Conservation (phyloP, 2,113 vertebrate genomes). For the Plecotus auritus region DNA sequence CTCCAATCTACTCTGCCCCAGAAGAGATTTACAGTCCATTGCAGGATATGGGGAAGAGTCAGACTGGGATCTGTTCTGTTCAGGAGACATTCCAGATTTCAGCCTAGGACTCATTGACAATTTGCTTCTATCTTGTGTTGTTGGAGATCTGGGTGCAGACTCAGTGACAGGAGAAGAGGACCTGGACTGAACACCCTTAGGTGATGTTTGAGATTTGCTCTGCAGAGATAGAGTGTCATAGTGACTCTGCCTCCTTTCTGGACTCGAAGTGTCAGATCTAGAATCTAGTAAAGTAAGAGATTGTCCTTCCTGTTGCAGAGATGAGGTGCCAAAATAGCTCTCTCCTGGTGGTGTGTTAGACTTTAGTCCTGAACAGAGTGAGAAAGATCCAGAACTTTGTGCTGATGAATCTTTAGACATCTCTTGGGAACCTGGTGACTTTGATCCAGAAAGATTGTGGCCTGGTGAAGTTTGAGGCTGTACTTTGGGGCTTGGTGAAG, state of each 20-base stretch:
- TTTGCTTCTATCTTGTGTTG: constrained; percentile 18
- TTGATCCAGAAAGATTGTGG: constrained; percentile 42
- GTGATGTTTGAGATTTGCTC: constrained; percentile 47
- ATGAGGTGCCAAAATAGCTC: background rate
- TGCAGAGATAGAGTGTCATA: constrained; percentile 45
- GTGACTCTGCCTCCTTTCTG: constrained; percentile 43
- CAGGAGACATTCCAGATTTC: constrained; percentile 54
- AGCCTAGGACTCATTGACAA: constrained; percentile 1
- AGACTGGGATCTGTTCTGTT: constrained; percentile 19
- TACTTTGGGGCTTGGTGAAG: constrained; percentile 49
- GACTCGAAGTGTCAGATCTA: constrained; percentile 47
- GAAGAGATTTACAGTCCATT: constrained; percentile 42
- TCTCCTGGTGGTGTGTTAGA: constrained; percentile 17
- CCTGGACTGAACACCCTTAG: constrained; percentile 45
- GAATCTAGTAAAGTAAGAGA: constrained; percentile 36
- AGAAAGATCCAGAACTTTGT: constrained; percentile 24
- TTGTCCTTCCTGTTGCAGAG: constrained; percentile 59
- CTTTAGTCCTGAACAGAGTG: constrained; percentile 1
- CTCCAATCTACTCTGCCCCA: constrained; percentile 35
- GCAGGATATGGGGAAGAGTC: background rate
- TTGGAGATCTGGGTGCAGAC: constrained; percentile 37
- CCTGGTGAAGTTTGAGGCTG: constrained; percentile 58
- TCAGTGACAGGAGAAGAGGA: constrained; percentile 63
- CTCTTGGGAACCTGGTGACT: constrained; percentile 59
- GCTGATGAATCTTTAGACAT: constrained; percentile 41